A percentile compares a stretch with the other conserved stretches of the same genome.
Evolutionary conservation across 2,797 vertebrate genomes (phyloP).

Genomic region (Trachops cirrhosus): DNA sequence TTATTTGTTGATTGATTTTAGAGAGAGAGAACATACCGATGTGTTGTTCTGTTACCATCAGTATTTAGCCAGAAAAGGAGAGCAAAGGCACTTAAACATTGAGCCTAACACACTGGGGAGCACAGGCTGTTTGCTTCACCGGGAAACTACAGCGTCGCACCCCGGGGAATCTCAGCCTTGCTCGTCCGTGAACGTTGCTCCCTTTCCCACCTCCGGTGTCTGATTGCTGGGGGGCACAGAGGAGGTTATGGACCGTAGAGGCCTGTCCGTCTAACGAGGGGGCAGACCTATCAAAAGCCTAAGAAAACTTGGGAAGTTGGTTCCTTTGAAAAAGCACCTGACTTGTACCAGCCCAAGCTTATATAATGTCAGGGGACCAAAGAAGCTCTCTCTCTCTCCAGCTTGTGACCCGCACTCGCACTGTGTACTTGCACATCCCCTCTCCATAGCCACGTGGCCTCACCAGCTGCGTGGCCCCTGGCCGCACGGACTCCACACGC

Average conservation of each 20-base stretch:
- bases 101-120: neutral
- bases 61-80: neutral
- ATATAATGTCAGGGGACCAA: too few relatives aligned
- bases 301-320: neutral
- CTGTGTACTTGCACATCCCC: too few relatives aligned
- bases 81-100: neutral
- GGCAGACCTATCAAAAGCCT: too few relatives aligned
- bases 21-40: neutral
- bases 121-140: neutral
- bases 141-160: too few relatives aligned
- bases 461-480: too few relatives aligned
- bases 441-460: neutral
- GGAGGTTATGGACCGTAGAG: too few relatives aligned
- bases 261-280: too few relatives aligned
- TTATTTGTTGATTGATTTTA: neutral
- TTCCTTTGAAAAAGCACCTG: neutral
- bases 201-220: too few relatives aligned
- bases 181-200: too few relatives aligned
- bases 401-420: neutral
- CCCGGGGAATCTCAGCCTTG: too few relatives aligned
- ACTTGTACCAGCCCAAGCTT: neutral
- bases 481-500: fast-evolving
- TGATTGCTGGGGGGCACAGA: too few relatives aligned
- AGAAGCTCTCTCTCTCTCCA: neutral
- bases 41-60: neutral